Evolutionary conservation across 2,797 vertebrate species (phyloP), one percentile per base, ranked within the genome.

Genomic region (Echiichthys vipera): DNA sequence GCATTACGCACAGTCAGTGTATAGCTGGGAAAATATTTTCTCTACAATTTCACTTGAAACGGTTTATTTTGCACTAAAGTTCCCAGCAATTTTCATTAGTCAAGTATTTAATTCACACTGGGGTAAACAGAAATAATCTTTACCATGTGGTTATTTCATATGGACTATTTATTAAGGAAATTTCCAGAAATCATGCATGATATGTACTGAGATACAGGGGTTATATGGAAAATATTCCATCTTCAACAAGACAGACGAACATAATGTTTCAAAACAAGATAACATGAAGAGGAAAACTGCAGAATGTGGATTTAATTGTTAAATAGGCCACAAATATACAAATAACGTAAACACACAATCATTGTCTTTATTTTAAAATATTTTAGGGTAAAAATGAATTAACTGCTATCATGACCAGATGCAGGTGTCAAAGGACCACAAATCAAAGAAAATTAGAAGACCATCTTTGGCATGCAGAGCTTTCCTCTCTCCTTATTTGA

Each of bases 401-500:
- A n/a, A n/a, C n/a, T n/a, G n/a, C n/a, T 42, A 18, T 20, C 3
- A n/a, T 39, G 5, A 67, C 7, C 29, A 55, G 29, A 36, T n/a
- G 10, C 8, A 11, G 18, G 5, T 17, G 14, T n/a, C 8, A 58
- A 37, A 20, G 2, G 14, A 42, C 9, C 8, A 27, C 46, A 49
- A 55, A 40, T 43, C 13, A 0, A 15, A 32, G 7, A 20, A 24
- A 36, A 18, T 7, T 0, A 56, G 3, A 54, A 7, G 11, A 27
- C 8, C 1, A 4, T 17, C 3, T 62, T 50, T 34, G 12, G 15
- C 30, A 39, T 55, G 43, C 49, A 56, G 46, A 18, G 27, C 17
- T 56, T 68, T 34, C 50, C 13, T 34, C 36, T 20, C 24, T 15
- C 27, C 10, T 54, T 20, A 30, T 51, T 53, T 46, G 24, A 78